Conservation (phyloP, 2,113 vertebrate genomes). For the Alces alces region DNA sequence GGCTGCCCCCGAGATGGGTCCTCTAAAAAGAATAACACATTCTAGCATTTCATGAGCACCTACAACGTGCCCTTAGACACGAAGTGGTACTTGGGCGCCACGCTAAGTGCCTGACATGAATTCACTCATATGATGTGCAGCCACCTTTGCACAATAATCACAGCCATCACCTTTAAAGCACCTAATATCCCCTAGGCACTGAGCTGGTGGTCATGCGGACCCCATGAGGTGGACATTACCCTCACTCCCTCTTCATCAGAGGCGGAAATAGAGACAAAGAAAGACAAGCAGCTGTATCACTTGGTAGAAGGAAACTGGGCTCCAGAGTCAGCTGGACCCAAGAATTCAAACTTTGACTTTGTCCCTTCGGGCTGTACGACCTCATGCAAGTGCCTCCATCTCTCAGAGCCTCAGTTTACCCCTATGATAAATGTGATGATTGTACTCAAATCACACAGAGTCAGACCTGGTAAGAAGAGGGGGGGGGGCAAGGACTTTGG, state of each 20-base stretch:
- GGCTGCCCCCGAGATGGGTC: background rate
- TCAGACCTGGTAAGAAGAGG: background rate
- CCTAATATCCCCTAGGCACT: background rate
- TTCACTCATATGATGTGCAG: background rate
- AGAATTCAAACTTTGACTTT: background rate
- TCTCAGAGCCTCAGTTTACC: background rate
- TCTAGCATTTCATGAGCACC: background rate
- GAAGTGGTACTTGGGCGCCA: background rate
- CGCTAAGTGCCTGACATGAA: background rate
- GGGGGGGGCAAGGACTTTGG: background rate
- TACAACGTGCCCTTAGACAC: background rate
- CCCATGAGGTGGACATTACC: background rate
- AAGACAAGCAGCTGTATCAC: rapidly evolving
- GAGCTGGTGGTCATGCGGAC: rapidly evolving
- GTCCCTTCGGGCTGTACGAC: rapidly evolving
- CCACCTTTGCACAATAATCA: background rate
- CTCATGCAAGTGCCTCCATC: rapidly evolving
- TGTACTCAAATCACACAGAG: background rate
- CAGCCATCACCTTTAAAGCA: background rate
- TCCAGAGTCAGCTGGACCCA: background rate
- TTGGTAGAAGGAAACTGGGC: background rate
- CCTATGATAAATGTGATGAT: background rate
- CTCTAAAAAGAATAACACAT: background rate
- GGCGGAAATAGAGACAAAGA: background rate
- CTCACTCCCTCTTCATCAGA: background rate